These are phyloP conservation scores for Trilocha varians DNA, from an alignment of 2,888 invertebrate species.

Conservation along the genomic window DNA sequence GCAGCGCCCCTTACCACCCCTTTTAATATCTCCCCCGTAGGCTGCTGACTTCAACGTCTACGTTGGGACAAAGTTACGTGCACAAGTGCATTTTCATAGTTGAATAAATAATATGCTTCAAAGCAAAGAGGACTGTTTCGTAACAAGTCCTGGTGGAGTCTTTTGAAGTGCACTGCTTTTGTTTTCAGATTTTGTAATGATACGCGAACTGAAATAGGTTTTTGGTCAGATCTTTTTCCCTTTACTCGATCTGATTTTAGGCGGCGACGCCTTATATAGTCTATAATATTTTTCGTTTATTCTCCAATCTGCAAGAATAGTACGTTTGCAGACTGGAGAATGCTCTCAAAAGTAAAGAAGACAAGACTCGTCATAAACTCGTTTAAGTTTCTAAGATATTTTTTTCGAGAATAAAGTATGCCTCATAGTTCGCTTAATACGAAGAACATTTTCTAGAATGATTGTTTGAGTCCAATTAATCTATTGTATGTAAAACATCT, in stretches of 20 bases:
- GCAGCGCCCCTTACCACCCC: conserved; percentile 15
- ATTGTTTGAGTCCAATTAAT: too few relatives aligned
- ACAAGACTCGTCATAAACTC: too few relatives aligned
- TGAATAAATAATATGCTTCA: conserved; percentile 38
- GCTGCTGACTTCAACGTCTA: conserved; percentile 38
- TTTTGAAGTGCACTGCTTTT: background rate
- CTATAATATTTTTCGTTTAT: too few relatives aligned
- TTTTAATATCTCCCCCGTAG: conserved; percentile 36
- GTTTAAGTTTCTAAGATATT: too few relatives aligned
- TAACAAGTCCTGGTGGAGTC: background rate
- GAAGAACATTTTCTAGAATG: too few relatives aligned
- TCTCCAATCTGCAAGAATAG: too few relatives aligned
- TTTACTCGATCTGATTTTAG: background rate
- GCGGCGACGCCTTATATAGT: too few relatives aligned
- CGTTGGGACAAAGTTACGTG: conserved; percentile 41
- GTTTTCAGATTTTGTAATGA: background rate
- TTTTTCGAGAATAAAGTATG: too few relatives aligned
- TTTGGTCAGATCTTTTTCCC: background rate
- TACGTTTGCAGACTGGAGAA: too few relatives aligned
- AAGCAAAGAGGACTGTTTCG: conserved; percentile 9
- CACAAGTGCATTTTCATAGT: conserved; percentile 46
- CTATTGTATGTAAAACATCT: too few relatives aligned
- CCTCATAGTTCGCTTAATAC: too few relatives aligned
- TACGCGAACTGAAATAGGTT: background rate
- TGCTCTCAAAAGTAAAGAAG: too few relatives aligned